phyloP scores from a whole-genome alignment of 2,888 invertebrate genomes.

The Alsophila aescularia region DNA sequence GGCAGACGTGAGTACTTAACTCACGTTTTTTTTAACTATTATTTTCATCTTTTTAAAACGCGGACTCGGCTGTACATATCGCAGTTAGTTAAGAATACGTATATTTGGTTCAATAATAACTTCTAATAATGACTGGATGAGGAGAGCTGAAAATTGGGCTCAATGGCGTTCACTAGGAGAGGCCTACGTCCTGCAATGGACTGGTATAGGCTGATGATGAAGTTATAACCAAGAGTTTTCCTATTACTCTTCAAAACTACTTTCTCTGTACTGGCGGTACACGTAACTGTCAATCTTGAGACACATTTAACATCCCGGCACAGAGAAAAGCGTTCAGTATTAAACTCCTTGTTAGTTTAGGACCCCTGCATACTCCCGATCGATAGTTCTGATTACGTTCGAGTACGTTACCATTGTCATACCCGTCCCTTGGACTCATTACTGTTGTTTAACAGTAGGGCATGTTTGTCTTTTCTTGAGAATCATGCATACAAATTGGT shows the following conservation, averaged over 20 bases:
- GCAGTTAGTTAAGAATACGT: too few species aligned
- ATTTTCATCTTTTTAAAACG: too few species aligned
- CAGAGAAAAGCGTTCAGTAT: conserved; percentile 39
- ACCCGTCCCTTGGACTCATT: conserved; percentile 8
- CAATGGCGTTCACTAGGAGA: too few species aligned
- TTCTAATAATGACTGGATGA: too few species aligned
- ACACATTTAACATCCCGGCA: conserved; percentile 12
- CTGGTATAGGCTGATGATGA: too few species aligned
- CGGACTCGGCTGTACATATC: too few species aligned
- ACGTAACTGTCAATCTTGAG: conserved; percentile 1
- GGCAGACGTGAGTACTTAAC: too few species aligned
- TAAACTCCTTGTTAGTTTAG: conserved; percentile 55
- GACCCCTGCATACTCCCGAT: conserved; percentile 54
- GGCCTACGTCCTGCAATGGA: too few species aligned
- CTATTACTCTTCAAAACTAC: background rate
- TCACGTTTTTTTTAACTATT: too few species aligned
- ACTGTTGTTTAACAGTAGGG: conserved; percentile 7
- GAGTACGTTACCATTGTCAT: conserved; percentile 47
- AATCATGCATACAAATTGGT: too few species aligned
- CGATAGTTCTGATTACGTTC: conserved; percentile 77
- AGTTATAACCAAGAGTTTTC: background rate
- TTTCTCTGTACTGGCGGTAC: background rate
- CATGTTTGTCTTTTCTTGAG: background rate
- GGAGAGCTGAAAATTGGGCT: too few species aligned
- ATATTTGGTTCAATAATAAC: too few species aligned